phyloP scores from a whole-genome alignment of 2,797 vertebrate species.

The Scomberomorus guttatus region DNA sequence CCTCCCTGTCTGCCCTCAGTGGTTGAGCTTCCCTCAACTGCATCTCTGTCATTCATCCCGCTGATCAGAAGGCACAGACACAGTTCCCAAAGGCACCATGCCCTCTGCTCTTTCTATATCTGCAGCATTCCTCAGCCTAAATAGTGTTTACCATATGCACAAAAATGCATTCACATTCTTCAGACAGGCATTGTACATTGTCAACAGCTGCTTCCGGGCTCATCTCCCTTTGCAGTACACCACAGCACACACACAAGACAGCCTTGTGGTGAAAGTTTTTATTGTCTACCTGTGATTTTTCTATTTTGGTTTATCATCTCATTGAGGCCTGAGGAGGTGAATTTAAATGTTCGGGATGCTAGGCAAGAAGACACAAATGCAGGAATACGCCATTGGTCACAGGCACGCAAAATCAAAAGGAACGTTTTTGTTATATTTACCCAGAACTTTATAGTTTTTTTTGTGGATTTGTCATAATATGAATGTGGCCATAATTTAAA shows the following conservation, averaged over 20 bases:
- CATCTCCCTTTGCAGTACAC: slow-evolving; percentile 6
- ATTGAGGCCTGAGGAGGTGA: slow-evolving; percentile 3
- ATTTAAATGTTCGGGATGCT: neutral
- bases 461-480: neutral
- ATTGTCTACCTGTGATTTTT: slow-evolving; percentile 11
- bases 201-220: slow-evolving; percentile 23
- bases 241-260: slow-evolving; percentile 43
- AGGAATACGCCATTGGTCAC: slow-evolving; percentile 14
- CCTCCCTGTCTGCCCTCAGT: slow-evolving; percentile 27
- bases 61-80: slow-evolving; percentile 39
- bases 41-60: slow-evolving; percentile 36
- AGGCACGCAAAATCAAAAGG: too few relatives aligned
- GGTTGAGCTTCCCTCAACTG: slow-evolving; percentile 20
- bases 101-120: slow-evolving; percentile 56
- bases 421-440: neutral
- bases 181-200: slow-evolving; percentile 16
- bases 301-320: neutral
- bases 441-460: neutral
- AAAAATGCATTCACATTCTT: slow-evolving; percentile 37
- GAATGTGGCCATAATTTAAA: neutral
- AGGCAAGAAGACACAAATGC: slow-evolving; percentile 4
- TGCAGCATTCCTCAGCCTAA: slow-evolving; percentile 14
- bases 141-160: slow-evolving; percentile 38
- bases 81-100: slow-evolving; percentile 18
- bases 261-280: slow-evolving; percentile 24